A percentile compares a stretch with the other conserved stretches of the same genome.
Evolutionary conservation across 2,113 vertebrate species (phyloP).

Genomic region (Corythaixoides concolor): DNA sequence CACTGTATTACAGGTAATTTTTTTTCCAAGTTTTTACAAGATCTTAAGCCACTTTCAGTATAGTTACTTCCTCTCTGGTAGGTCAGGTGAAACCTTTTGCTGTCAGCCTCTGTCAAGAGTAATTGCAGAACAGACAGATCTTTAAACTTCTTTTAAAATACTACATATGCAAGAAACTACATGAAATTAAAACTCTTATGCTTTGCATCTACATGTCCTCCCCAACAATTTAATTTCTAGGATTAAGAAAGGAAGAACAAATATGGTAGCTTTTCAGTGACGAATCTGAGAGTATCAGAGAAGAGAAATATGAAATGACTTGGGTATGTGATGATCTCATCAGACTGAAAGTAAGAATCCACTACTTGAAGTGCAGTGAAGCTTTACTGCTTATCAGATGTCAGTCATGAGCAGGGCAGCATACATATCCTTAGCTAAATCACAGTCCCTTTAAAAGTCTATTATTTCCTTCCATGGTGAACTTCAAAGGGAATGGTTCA

Average conservation of each 20-base stretch:
- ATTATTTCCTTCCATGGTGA: not conserved
- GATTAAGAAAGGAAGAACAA: not conserved
- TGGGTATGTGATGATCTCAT: not conserved
- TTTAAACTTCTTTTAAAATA: constrained; percentile 15
- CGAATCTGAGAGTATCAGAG: not conserved
- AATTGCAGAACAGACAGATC: not conserved
- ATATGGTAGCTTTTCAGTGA: not conserved
- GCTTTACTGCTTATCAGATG: constrained; percentile 2
- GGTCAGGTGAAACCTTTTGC: not conserved
- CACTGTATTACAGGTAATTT: not conserved
- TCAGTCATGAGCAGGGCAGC: not conserved
- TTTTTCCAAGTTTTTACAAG: not conserved
- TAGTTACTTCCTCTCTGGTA: not conserved
- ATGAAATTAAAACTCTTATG: not conserved
- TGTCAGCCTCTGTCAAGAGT: not conserved
- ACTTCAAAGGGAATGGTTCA: not conserved
- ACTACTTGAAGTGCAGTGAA: not conserved
- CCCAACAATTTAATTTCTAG: not conserved
- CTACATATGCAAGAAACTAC: not conserved
- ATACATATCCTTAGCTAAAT: not conserved
- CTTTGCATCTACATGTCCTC: rapidly evolving
- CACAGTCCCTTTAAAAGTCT: not conserved
- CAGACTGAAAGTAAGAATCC: constrained; percentile 20
- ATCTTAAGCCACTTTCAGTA: not conserved
- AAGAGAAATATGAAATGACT: not conserved